Conservation (phyloP, 1,140 invertebrate genomes). For the Lucilia cuprina region DNA sequence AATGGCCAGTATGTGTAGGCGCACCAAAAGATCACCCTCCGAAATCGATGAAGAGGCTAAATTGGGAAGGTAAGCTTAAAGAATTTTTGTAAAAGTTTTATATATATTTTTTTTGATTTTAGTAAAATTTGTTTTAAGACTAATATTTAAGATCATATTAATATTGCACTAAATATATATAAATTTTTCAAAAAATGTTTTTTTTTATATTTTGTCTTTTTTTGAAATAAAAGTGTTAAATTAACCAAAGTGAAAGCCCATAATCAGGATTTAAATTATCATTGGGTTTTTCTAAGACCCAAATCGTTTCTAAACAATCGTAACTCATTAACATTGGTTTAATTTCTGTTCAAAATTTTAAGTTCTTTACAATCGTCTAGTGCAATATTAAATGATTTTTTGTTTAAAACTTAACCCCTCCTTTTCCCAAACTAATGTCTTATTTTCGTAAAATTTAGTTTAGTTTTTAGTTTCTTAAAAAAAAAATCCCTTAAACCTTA, state of each 20-base stretch:
- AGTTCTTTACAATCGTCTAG: background rate
- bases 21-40: slow-evolving; percentile 63
- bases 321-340: slow-evolving; percentile 57
- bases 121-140: background rate
- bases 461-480: no score
- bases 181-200: slow-evolving; percentile 40
- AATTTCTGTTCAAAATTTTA: slow-evolving; percentile 38
- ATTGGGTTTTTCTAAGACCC: slow-evolving; percentile 60
- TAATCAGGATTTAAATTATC: slow-evolving; percentile 54
- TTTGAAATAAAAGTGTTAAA: slow-evolving; percentile 28
- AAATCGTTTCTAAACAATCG: slow-evolving; percentile 59
- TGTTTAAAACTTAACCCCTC: background rate
- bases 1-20: slow-evolving; percentile 75
- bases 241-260: slow-evolving; percentile 22
- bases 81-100: background rate
- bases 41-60: slow-evolving; percentile 77
- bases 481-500: no score
- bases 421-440: no score
- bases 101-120: background rate
- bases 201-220: slow-evolving; percentile 44
- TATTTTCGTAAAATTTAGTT: no score
- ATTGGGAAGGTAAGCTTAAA: slow-evolving; percentile 74
- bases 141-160: slow-evolving; percentile 35
- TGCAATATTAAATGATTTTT: slow-evolving; percentile 29
- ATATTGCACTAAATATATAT: slow-evolving; percentile 58